Evolutionary conservation across 2,797 vertebrate species (phyloP), one percentile per base, ranked within the genome.

Genomic region (Macropus fuliginosus): DNA sequence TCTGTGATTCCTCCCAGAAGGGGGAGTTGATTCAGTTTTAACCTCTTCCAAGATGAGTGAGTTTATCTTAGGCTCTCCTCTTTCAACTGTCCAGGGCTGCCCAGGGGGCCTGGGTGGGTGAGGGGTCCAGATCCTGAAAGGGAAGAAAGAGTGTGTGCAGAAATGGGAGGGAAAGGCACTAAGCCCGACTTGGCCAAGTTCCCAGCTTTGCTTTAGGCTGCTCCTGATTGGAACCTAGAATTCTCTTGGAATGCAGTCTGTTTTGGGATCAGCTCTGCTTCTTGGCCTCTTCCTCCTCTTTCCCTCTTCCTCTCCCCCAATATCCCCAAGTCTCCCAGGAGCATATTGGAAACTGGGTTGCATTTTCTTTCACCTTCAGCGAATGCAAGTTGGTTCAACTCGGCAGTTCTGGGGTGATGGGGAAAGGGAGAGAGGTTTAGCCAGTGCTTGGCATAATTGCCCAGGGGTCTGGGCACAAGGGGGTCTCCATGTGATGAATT

Each of bases 401-500:
- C 54, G 55, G 0, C 81, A 74, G 90, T 14, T 55, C 92, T 31
- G n/a, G 0, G 0, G 0, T 2, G 14, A 0, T 31, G 93, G 91
- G 91, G 27, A 12, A 96, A 97, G 95, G 95, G 97, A 74, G 97
- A 97, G 98, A 98, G 98, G 97, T 89, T 97, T 96, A 97, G 97
- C 94, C 94, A 96, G 92, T 91, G 96, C 93, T 97, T 91, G 96
- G 95, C 98, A 94, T 50, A 81, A 95, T 97, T 97, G 98, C 98
- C 98, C 97, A 92, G 95, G 97, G 97, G 98, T 97, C 98, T 98
- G 98, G 98, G 94, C 31, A 10, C 55, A 98, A 96, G 97, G 97
- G 97, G 98, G 97, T 97, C 95, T 59, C 96, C 1, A n/a, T 14
- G 89, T 97, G 96, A 99, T 99, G 98, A 99, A 99, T 99, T 99